Base-by-base conservation (phyloP, 2,888 invertebrate genomes). In the Cephalotes varians region DNA sequence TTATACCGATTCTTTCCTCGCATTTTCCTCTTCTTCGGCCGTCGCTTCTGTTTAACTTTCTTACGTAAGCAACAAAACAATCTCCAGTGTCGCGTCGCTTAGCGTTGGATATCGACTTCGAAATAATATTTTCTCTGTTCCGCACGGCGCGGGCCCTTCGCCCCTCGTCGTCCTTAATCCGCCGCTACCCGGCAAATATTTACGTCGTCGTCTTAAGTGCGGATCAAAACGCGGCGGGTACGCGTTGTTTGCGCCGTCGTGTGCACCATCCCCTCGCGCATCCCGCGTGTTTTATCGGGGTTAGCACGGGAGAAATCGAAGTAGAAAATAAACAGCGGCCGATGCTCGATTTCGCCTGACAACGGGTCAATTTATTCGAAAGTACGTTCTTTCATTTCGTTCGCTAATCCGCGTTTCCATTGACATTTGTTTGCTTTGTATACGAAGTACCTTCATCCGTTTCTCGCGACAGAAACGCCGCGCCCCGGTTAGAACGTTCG, bases 31-130 rank as follows among this genome's bases (percentile, higher is more conserved):
- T 81, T 34, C 74, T 65, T 72, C 72, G 10, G 6, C 21, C 58
- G 67, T 51, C 80, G 65, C 83, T 81, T 81, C 82, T 84, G 85
- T 87, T 90, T 88, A 87, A 88, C 84, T 90, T 87, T 83, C 86
- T 85, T 90, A 86, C 82, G 83, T 82, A 90, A 86, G 85, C 83
- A 71, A 58, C 83, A 58, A 76, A 71, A 85, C 64, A 83, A 85
- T 87, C 74, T 71, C 76, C 73, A 58, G 40, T n/a, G 47, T 51
- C 83, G 79, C 62, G 65, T 65, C 82, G 76, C 47, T 51, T 9
- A 44, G 60, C 79, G 83, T n/a, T 65, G 56, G 81, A 81, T 83
- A 81, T 89, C 89, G 83, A 82, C 82, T 88, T 82, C 73, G 77
- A 79, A 86, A 87, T 86, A 87, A 89, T 86, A 88, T 89, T 89